Evolutionary conservation across 1,140 invertebrate genomes (phyloP), one percentile per base, ranked within the genome.

Genomic region (Kradibia gibbosae): DNA sequence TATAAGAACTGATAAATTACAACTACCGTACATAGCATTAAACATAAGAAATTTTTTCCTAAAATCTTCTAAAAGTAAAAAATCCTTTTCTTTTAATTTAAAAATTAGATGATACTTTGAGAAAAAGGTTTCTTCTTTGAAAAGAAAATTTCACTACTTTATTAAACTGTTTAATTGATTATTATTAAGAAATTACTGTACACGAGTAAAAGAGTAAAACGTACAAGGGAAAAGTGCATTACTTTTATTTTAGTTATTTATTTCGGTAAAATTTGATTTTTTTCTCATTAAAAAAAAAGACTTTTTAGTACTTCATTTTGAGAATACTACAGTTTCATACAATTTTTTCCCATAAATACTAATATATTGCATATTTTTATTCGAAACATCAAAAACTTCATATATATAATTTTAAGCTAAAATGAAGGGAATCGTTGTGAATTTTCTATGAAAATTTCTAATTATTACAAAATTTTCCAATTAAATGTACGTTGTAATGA

Each of bases 381-480:
- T 20, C 22, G 22, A n/a, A 55, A n/a, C 22, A n/a, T n/a, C 10
- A 20, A n/a, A 55, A 55, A 3, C 25, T 55, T 53, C 22, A 3
- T n/a, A n/a, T 3, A n/a, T n/a, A 55, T n/a, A 55, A 55, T 53
- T 53, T 53, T 53, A 10, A 25, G 22, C n/a, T n/a, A n/a, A n/a
- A n/a, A 55, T n/a, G 11, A 55, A 31, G 17, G 45, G 25, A 20
- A 25, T 34, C 13, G 39, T 71, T 73, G 31, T 13, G 25, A 50
- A 53, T 34, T 50, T 25, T 28, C 25, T 8, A 73, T 53, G 42
- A 11, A 73, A 50, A 73, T 73, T 31, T 11, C 28, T 20, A 50
- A 73, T 73, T 73, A 28, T 45, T 73, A 50, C 48, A 73, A 73
- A 28, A 34, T 73, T 50, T 50, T 20, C 17, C 20, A 73, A 45